These are phyloP conservation scores for Riparia riparia DNA, from an alignment of 2,113 vertebrate genomes.

Conservation along the genomic window DNA sequence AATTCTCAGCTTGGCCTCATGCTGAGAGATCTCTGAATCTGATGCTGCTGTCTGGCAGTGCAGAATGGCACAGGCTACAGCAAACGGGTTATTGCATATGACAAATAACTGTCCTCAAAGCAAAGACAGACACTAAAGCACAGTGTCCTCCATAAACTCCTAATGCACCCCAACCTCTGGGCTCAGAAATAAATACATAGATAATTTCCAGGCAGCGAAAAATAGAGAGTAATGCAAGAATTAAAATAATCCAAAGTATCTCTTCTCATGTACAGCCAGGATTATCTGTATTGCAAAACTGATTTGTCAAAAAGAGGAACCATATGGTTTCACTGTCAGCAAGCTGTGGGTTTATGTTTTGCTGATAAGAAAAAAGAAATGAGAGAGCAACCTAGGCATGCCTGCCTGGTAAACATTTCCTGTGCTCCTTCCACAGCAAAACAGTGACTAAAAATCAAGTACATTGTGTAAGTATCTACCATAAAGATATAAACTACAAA, in stretches of 20 bases:
- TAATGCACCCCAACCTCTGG: neutral
- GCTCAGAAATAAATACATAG: neutral
- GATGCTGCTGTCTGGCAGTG: neutral
- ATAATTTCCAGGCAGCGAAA: neutral
- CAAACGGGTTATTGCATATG: neutral
- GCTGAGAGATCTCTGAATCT: neutral
- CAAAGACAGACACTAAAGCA: neutral
- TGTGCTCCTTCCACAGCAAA: neutral
- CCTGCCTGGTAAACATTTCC: neutral
- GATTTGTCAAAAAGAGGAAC: neutral
- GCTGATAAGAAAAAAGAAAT: constrained; percentile 6
- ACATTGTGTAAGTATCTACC: neutral
- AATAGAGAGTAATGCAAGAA: neutral
- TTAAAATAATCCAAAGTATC: constrained; percentile 12
- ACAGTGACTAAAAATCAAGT: neutral
- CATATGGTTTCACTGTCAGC: neutral
- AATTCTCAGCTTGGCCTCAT: neutral
- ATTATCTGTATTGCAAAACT: neutral
- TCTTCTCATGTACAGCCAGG: neutral
- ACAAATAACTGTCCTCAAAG: neutral
- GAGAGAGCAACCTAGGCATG: neutral
- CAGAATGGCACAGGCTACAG: neutral
- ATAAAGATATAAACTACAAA: neutral
- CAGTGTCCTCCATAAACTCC: neutral
- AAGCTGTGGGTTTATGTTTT: neutral